Percentiles rank a stretch among this genome's conserved stretches.
Evolutionary conservation across 2,113 vertebrate species (phyloP).

Genomic region (Pachycephala philippinensis): DNA sequence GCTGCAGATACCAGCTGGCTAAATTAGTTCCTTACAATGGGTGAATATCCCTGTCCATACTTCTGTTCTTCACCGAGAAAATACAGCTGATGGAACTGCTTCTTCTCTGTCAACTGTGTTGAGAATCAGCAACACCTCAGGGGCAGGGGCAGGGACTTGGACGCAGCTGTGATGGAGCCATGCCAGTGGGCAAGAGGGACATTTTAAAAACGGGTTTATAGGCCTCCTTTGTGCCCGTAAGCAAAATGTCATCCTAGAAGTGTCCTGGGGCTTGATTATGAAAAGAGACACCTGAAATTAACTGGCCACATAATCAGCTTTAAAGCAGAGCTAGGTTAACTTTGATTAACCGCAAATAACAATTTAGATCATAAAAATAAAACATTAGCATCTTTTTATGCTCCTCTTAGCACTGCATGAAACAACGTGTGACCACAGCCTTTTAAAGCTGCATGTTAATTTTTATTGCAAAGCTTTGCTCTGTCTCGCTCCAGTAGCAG

Average conservation of each 20-base stretch:
- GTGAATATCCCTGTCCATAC: neutral
- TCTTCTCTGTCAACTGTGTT: neutral
- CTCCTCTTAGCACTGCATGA: neutral
- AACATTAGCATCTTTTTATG: neutral
- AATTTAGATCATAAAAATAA: slow-evolving; percentile 31
- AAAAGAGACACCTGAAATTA: slow-evolving; percentile 27
- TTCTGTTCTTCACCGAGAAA: neutral
- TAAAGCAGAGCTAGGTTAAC: slow-evolving; percentile 2
- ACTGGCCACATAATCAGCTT: neutral
- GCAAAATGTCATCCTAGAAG: neutral
- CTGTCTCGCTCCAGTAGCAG: neutral
- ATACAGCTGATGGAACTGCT: neutral
- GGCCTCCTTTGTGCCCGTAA: neutral
- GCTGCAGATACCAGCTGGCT: neutral
- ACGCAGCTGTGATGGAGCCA: neutral
- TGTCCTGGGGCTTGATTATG: neutral
- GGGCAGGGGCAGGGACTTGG: neutral
- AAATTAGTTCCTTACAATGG: neutral
- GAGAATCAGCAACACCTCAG: neutral
- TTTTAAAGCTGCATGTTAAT: slow-evolving; percentile 21
- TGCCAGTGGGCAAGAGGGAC: neutral
- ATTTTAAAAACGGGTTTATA: neutral
- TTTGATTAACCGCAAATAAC: slow-evolving; percentile 24
- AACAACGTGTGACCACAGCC: neutral
- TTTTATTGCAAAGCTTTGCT: neutral